A percentile compares a stretch with the other conserved stretches of the same genome.
Evolutionary conservation across 35 echinoderm and acorn worm genomes (phyloP).

Genomic region (Anneissia japonica): DNA sequence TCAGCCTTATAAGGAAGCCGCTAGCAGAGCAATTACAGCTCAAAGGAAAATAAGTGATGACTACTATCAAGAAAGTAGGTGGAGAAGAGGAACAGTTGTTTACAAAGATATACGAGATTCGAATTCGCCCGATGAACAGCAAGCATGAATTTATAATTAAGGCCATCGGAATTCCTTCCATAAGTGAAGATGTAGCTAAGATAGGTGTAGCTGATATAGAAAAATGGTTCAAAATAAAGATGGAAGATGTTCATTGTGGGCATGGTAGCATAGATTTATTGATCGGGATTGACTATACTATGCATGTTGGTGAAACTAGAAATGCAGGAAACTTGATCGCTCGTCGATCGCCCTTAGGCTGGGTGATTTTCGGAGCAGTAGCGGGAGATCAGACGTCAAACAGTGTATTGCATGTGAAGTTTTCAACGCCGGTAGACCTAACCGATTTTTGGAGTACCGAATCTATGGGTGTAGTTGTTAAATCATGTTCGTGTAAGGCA

Average conservation of each 20-base stretch:
- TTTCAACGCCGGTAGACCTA: slow-evolving; percentile 26
- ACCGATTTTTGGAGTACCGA: slow-evolving; percentile 52
- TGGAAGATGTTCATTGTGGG: slow-evolving; percentile 24
- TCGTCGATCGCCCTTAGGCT: slow-evolving; percentile 58
- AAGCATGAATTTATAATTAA: not conserved
- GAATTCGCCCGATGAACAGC: not conserved
- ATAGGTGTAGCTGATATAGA: slow-evolving; percentile 1
- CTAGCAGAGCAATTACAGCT: slow-evolving; percentile 48
- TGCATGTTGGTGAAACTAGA: slow-evolving; percentile 38
- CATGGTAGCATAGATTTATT: slow-evolving; percentile 43
- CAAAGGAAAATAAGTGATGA: slow-evolving; percentile 24
- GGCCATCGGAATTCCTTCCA: slow-evolving; percentile 33
- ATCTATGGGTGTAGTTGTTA: slow-evolving; percentile 17
- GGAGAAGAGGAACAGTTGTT: slow-evolving; percentile 59
- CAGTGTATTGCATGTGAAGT: slow-evolving; percentile 25
- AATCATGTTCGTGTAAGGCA: slow-evolving; percentile 6
- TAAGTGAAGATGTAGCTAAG: slow-evolving; percentile 37
- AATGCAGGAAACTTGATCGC: slow-evolving; percentile 35
- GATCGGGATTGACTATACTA: slow-evolving; percentile 52
- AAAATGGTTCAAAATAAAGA: slow-evolving; percentile 12
- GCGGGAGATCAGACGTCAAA: not conserved
- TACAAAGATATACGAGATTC: slow-evolving; percentile 42
- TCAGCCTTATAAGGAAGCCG: slow-evolving; percentile 44
- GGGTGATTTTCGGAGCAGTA: slow-evolving; percentile 39
- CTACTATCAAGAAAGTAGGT: slow-evolving; percentile 63